Conservation (phyloP, 2,888 invertebrate genomes). For the Willowsia nigromaculata region DNA sequence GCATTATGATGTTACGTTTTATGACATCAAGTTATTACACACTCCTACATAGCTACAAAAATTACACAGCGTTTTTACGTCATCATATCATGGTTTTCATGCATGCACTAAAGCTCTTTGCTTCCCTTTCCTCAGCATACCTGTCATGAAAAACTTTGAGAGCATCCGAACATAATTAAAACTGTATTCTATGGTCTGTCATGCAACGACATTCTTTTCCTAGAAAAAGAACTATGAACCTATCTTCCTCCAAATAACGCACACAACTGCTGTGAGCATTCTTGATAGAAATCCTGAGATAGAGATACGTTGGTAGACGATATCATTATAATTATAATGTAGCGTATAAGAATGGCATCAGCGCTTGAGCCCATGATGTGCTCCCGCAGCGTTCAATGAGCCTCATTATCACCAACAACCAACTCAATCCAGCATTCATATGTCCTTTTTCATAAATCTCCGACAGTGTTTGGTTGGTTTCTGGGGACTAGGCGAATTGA, state of each 20-base stretch:
- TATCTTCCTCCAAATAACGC: neutral
- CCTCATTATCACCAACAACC: constrained; percentile 61
- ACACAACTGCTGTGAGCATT: neutral
- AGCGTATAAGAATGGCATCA: constrained; percentile 52
- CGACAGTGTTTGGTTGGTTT: constrained; percentile 38
- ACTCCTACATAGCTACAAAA: too few species aligned
- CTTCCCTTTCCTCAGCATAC: constrained; percentile 27
- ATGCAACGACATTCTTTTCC: neutral
- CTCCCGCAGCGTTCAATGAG: constrained; percentile 68
- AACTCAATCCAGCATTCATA: constrained; percentile 55
- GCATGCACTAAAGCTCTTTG: neutral
- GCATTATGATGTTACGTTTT: constrained; percentile 37
- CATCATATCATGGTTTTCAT: neutral
- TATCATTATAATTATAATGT: constrained; percentile 33
- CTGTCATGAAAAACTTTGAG: constrained; percentile 43
- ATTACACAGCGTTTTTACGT: too few species aligned
- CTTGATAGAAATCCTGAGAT: neutral
- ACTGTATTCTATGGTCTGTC: constrained; percentile 31
- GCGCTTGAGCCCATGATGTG: constrained; percentile 62
- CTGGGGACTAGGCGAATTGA: constrained; percentile 45
- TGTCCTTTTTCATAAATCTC: constrained; percentile 66
- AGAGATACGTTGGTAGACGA: neutral
- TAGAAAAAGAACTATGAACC: neutral
- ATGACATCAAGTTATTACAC: constrained; percentile 20
- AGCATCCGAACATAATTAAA: constrained; percentile 62